Conservation (phyloP, 2,888 invertebrate genomes). For the Helicoverpa assulta region DNA sequence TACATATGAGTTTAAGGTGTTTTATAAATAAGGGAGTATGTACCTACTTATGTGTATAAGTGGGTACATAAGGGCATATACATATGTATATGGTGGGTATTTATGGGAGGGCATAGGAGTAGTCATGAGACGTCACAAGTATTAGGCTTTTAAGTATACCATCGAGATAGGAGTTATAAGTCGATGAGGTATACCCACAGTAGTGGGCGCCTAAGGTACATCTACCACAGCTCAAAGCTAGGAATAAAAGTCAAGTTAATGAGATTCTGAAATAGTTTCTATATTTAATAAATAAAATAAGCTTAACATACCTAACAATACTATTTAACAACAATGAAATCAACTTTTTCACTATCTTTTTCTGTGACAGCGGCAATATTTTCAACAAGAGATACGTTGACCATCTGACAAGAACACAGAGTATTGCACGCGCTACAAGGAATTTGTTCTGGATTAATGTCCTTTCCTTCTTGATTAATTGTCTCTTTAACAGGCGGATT, state of each 20-base stretch:
- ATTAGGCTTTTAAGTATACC: too few relatives aligned
- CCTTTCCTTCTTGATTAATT: slow-evolving; percentile 54
- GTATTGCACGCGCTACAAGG: slow-evolving; percentile 73
- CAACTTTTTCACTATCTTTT: slow-evolving; percentile 76
- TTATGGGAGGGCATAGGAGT: too few relatives aligned
- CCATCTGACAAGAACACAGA: slow-evolving; percentile 80
- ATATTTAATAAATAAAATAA: background rate
- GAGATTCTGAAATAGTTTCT: background rate
- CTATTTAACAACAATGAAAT: slow-evolving; percentile 73
- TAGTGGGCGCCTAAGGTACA: too few relatives aligned
- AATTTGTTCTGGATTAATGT: slow-evolving; percentile 50
- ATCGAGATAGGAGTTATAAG: too few relatives aligned
- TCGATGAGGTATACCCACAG: too few relatives aligned
- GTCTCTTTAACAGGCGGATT: slow-evolving; percentile 92
- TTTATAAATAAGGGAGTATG: too few relatives aligned
- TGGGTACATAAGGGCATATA: too few relatives aligned
- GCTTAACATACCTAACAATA: slow-evolving; percentile 17
- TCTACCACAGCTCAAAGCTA: background rate
- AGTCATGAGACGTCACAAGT: too few relatives aligned
- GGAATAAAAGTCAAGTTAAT: background rate
- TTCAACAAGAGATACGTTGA: slow-evolving; percentile 75
- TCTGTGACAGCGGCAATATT: slow-evolving; percentile 71
- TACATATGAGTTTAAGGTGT: too few relatives aligned
- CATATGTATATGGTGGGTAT: too few relatives aligned
- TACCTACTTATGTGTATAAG: too few relatives aligned